Evolutionary conservation across 2,113 vertebrate species (phyloP), one percentile per base, ranked within the genome.

Genomic region (Caranx melampygus): DNA sequence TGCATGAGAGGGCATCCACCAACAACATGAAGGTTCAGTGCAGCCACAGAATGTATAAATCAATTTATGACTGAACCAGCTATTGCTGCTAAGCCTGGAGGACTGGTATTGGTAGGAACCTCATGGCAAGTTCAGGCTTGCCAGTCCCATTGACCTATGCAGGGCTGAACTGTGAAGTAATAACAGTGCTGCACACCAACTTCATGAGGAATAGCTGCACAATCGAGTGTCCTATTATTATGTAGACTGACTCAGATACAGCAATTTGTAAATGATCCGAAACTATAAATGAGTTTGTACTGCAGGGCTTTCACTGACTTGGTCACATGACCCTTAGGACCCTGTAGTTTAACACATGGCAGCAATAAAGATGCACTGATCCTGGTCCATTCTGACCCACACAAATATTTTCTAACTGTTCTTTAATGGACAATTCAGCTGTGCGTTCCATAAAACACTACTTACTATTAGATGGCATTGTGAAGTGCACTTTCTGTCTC

Each of bases 61-160:
- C 65, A 83, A 76, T 82, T 72, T 51, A 57, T 52, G 33, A 79
- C n/a, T 74, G 72, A 75, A 75, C 55, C 31, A 21, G 44, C 58
- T 58, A 71, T 71, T 77, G n/a, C 78, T 31, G 61, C 69, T 77
- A 59, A 49, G 70, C 45, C 54, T 55, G 67, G 11, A 80, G 57
- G 69, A 77, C 8, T 55, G 70, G 76, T 63, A 26, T 26, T 26
- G 26, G 63, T 9, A 51, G n/a, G n/a, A n/a, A n/a, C 83, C 78
- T 70, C 72, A 40, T 18, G 14, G 51, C 65, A 59, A 57, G 65
- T 76, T 85, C 75, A 71, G 33, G 52, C 45, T 73, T 21, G 45
- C 72, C 52, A 20, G 7, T 65, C 7, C 16, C 34, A 62, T 37
- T 81, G 81, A 83, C 76, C 61, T 64, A 68, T 14, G 42, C n/a